A percentile compares a stretch with the other conserved stretches of the same genome.
Conservation (phyloP, 1,140 invertebrate species). For the Anagrus nilaparvatae region DNA sequence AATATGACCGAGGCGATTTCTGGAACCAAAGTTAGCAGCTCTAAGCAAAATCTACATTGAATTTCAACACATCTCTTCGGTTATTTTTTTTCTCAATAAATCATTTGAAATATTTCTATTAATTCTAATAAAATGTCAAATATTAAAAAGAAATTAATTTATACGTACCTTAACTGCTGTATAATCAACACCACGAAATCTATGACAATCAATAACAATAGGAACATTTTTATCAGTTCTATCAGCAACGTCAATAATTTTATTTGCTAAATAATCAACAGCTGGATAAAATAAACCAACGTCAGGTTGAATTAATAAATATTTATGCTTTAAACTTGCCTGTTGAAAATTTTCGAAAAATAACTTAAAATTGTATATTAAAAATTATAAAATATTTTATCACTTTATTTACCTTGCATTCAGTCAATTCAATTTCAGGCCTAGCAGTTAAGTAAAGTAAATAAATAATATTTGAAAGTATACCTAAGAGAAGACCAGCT, state of each 20-base stretch:
- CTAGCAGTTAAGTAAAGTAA: constrained; percentile 48
- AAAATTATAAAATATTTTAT: constrained; percentile 6
- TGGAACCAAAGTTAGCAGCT: too few species aligned
- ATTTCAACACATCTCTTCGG: too few species aligned
- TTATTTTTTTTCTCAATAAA: not conserved
- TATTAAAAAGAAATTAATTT: constrained; percentile 16
- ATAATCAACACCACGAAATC: constrained; percentile 53
- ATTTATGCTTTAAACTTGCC: constrained; percentile 33
- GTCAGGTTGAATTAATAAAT: constrained; percentile 48
- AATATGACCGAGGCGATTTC: too few species aligned
- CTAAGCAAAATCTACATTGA: too few species aligned
- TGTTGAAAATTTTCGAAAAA: constrained; percentile 13
- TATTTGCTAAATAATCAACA: constrained; percentile 45
- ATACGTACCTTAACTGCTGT: constrained; percentile 46
- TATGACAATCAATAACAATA: constrained; percentile 48
- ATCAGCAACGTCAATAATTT: constrained; percentile 38
- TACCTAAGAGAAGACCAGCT: constrained; percentile 57
- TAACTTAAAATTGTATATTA: not conserved
- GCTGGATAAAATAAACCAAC: constrained; percentile 55
- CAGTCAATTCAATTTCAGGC: constrained; percentile 32
- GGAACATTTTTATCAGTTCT: constrained; percentile 33
- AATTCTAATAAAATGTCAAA: constrained; percentile 16
- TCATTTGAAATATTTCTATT: constrained; percentile 10
- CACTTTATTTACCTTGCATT: constrained; percentile 38
- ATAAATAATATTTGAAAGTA: constrained; percentile 47